These are phyloP conservation scores for Laupala kohalensis DNA, from an alignment of 1,140 invertebrate species.

Conservation along the genomic window DNA sequence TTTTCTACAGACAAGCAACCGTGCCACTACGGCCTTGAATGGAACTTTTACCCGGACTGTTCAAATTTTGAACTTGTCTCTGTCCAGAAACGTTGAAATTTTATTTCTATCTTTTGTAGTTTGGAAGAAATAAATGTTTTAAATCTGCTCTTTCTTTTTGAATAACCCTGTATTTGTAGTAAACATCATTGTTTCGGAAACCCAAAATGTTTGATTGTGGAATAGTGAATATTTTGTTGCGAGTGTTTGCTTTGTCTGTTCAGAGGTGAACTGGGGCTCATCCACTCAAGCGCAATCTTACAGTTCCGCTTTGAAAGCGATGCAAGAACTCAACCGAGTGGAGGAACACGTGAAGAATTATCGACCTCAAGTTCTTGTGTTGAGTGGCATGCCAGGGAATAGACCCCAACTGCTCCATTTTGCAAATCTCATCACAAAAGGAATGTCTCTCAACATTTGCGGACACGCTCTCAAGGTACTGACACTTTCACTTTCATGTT, in stretches of 20 bases:
- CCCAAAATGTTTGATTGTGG: too few relatives aligned
- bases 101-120: too few relatives aligned
- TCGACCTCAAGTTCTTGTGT: conserved; percentile 46
- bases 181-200: too few relatives aligned
- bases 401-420: conserved; percentile 50
- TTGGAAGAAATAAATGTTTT: too few relatives aligned
- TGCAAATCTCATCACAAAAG: conserved; percentile 44
- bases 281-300: conserved; percentile 52
- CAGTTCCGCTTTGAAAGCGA: conserved; percentile 40
- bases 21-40: not conserved
- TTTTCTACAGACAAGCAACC: conserved; percentile 2
- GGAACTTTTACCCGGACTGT: not conserved
- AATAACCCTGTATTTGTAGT: not conserved
- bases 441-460: conserved; percentile 46
- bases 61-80: not conserved
- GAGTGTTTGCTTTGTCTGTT: conserved; percentile 10
- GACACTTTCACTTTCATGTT: not conserved
- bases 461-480: conserved; percentile 43
- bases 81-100: not conserved
- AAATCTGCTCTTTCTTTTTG: too few relatives aligned
- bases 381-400: conserved; percentile 42
- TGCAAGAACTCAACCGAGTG: conserved; percentile 41
- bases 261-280: conserved; percentile 55
- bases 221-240: too few relatives aligned
- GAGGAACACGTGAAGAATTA: conserved; percentile 56